These are phyloP conservation scores for Hoplostethus mediterraneus DNA, from an alignment of 2,797 vertebrate species.

Conservation along the genomic window DNA sequence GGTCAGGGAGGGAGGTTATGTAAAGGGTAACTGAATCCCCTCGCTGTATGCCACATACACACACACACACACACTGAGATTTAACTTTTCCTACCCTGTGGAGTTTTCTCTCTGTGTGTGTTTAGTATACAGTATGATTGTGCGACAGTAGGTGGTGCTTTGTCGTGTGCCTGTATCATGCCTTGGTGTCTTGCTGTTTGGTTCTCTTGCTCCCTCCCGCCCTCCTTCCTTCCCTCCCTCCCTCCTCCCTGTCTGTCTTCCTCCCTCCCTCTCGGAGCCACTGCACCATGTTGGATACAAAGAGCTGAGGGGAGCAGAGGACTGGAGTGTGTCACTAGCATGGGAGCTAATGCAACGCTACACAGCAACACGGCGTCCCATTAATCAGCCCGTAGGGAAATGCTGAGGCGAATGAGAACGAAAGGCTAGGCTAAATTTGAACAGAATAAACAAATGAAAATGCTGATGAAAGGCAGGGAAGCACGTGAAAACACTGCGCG, in stretches of 20 bases:
- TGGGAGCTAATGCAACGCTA: slow-evolving; percentile 67
- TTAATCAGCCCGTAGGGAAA: slow-evolving; percentile 61
- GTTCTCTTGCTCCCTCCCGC: slow-evolving; percentile 28
- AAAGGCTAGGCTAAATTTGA: slow-evolving; percentile 36
- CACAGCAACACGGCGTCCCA: slow-evolving; percentile 62
- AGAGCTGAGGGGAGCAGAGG: slow-evolving; percentile 74
- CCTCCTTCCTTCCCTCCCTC: slow-evolving; percentile 20
- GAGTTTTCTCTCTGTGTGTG: slow-evolving; percentile 26
- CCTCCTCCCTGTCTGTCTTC: slow-evolving; percentile 23
- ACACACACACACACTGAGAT: slow-evolving; percentile 57
- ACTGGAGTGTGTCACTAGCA: slow-evolving; percentile 75
- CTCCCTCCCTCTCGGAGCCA: slow-evolving; percentile 67
- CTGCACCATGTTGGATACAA: slow-evolving; percentile 85
- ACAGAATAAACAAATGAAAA: slow-evolving; percentile 38
- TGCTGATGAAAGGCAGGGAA: slow-evolving; percentile 56
- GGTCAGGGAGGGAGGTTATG: slow-evolving; percentile 79
- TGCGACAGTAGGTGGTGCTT: slow-evolving; percentile 73
- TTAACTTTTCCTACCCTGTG: slow-evolving; percentile 41
- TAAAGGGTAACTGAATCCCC: slow-evolving; percentile 83
- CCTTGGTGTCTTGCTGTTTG: slow-evolving; percentile 55
- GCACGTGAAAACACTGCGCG: slow-evolving; percentile 48
- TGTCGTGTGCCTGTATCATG: slow-evolving; percentile 60
- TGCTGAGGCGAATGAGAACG: slow-evolving; percentile 34
- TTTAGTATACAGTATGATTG: slow-evolving; percentile 43
- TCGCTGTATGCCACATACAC: slow-evolving; percentile 62